Evolutionary conservation across 2,113 vertebrate species (phyloP).

Genomic region (Leptosomus discolor): DNA sequence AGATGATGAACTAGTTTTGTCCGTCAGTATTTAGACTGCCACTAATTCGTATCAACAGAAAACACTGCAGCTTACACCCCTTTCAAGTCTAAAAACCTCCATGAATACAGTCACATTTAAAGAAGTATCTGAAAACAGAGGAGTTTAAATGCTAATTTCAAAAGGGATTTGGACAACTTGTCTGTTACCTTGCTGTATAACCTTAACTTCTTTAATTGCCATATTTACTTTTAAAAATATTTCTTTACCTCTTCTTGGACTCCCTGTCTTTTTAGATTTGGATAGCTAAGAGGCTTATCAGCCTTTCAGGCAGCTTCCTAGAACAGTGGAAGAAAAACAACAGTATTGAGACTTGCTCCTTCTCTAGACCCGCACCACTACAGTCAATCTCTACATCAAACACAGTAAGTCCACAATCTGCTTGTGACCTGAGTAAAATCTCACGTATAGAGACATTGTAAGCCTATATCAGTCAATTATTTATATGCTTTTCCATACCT

Average conservation of each 20-base stretch:
- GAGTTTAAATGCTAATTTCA: background rate
- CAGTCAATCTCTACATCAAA: background rate
- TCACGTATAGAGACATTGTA: background rate
- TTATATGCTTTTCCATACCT: background rate
- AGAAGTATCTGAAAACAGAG: background rate
- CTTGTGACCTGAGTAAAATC: background rate
- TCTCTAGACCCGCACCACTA: background rate
- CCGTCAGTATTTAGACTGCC: background rate
- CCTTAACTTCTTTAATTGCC: background rate
- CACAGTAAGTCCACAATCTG: fast-evolving
- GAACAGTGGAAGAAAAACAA: background rate
- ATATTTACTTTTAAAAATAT: background rate
- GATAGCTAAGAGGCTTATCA: background rate
- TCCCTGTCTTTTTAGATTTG: background rate
- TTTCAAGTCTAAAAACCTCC: background rate
- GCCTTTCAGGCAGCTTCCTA: background rate
- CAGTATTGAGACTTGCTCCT: fast-evolving
- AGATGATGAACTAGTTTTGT: background rate
- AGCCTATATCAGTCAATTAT: background rate
- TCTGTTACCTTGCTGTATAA: background rate
- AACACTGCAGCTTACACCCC: background rate
- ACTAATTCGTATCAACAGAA: background rate
- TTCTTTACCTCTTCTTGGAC: background rate
- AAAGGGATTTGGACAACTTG: background rate
- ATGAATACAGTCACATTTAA: background rate